A percentile compares a stretch with the other conserved stretches of the same genome.
phyloP scores from a whole-genome alignment of 2,888 invertebrate genomes.

The Trachelus stipa region DNA sequence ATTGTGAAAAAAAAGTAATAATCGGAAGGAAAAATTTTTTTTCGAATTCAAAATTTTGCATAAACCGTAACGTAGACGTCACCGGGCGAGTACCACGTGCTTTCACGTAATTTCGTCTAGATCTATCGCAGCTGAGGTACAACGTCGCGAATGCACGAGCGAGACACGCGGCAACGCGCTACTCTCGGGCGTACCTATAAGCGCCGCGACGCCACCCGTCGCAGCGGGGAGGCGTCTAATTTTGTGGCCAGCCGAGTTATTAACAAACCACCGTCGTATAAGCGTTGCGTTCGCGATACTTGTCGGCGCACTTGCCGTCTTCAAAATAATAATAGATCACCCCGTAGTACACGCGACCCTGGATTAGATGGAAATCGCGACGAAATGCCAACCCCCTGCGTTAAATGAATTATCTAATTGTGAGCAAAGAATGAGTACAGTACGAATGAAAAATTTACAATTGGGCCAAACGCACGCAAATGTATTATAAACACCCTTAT shows the following conservation, averaged over 20 bases:
- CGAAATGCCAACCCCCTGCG: background rate
- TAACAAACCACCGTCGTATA: slow-evolving; percentile 26
- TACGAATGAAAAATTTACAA: background rate
- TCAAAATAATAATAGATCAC: slow-evolving; percentile 39
- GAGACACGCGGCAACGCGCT: background rate
- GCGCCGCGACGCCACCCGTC: slow-evolving; percentile 13
- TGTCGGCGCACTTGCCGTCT: slow-evolving; percentile 41
- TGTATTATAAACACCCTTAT: background rate
- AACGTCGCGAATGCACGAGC: background rate
- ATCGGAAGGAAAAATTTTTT: background rate
- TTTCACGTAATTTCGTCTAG: background rate
- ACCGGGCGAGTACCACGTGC: background rate
- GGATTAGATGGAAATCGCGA: background rate
- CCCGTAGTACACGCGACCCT: slow-evolving; percentile 3
- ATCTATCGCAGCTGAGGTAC: background rate
- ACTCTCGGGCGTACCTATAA: background rate
- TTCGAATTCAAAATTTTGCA: background rate
- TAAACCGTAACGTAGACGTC: background rate
- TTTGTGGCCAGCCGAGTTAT: slow-evolving; percentile 40
- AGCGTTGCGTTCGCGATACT: slow-evolving; percentile 23
- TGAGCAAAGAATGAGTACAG: background rate
- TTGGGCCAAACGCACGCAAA: background rate
- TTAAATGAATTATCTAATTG: background rate
- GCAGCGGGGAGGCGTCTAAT: slow-evolving; percentile 28
- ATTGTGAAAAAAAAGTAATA: background rate